These are phyloP conservation scores for Abrostola tripartita DNA, from an alignment of 2,888 invertebrate genomes.

Conservation along the genomic window DNA sequence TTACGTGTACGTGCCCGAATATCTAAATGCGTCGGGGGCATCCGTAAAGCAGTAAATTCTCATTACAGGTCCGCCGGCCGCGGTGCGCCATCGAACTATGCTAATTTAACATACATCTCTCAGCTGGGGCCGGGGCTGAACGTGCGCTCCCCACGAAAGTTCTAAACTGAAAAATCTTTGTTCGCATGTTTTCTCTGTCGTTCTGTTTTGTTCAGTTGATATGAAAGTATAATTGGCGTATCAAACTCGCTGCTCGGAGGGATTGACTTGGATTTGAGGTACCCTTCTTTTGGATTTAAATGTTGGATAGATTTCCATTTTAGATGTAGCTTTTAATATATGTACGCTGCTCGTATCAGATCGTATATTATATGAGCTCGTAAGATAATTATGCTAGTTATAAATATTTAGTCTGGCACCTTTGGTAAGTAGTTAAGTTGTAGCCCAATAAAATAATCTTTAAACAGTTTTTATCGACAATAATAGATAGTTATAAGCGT, in stretches of 20 bases:
- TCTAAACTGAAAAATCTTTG: conserved; percentile 18
- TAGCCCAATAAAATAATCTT: too few species aligned
- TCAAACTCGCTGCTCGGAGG: background rate
- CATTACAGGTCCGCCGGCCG: conserved; percentile 66
- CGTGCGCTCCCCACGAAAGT: conserved; percentile 21
- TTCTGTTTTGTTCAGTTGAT: background rate
- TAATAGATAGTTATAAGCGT: too few species aligned
- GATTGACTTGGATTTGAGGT: too few species aligned
- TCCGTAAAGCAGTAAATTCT: conserved; percentile 73
- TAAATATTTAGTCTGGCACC: too few species aligned
- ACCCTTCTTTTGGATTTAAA: too few species aligned
- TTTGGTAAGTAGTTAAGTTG: too few species aligned
- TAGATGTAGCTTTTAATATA: too few species aligned
- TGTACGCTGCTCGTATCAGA: too few species aligned
- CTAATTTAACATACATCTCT: conserved; percentile 76
- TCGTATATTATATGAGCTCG: too few species aligned
- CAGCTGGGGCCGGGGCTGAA: conserved; percentile 41
- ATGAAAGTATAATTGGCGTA: conserved; percentile 1
- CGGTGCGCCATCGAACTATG: conserved; percentile 75
- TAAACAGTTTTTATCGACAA: too few species aligned
- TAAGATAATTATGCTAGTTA: too few species aligned
- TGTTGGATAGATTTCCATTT: too few species aligned
- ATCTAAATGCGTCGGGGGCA: conserved; percentile 59
- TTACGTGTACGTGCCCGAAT: conserved; percentile 59
- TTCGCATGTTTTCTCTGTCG: background rate